Conservation (phyloP, 2,113 vertebrate genomes). For the Patagioenas fasciata region DNA sequence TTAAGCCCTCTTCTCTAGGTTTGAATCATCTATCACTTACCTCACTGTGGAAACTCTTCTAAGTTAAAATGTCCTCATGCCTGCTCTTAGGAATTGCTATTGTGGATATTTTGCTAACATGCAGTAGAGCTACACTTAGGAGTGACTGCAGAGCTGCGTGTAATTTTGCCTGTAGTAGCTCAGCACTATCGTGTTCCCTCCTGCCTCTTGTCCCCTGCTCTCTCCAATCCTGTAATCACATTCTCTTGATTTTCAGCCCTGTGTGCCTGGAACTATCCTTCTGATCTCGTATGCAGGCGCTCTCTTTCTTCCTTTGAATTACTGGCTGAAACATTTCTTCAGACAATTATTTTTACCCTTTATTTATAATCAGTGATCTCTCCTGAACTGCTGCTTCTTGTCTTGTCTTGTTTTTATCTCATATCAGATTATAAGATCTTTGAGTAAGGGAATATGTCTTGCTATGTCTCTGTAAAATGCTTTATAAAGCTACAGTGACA, state of each 20-base stretch:
- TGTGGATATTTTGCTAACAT: not conserved
- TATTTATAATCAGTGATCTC: slow-evolving; percentile 66
- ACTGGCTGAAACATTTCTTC: slow-evolving; percentile 48
- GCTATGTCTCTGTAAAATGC: slow-evolving; percentile 48
- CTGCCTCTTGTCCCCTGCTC: slow-evolving; percentile 46
- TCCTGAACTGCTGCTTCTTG: slow-evolving; percentile 63
- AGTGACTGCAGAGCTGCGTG: not conserved
- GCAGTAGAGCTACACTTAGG: not conserved
- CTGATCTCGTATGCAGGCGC: slow-evolving; percentile 29
- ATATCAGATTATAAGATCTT: slow-evolving; percentile 53
- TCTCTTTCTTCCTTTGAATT: slow-evolving; percentile 53
- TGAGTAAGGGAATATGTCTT: slow-evolving; percentile 47
- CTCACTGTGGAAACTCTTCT: not conserved
- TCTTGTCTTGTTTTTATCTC: slow-evolving; percentile 66
- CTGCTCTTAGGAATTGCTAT: not conserved
- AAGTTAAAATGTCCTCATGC: not conserved
- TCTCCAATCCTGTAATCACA: slow-evolving; percentile 27
- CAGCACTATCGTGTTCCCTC: not conserved
- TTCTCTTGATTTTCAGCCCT: slow-evolving; percentile 24
- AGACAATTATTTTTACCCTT: slow-evolving; percentile 62
- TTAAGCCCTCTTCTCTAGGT: not conserved
- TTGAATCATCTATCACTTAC: not conserved
- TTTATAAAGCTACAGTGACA: slow-evolving; percentile 61
- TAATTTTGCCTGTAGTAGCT: slow-evolving; percentile 3
- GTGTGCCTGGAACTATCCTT: slow-evolving; percentile 30